Base-by-base conservation (phyloP, 2,113 vertebrate genomes). In the Eurypyga helias region DNA sequence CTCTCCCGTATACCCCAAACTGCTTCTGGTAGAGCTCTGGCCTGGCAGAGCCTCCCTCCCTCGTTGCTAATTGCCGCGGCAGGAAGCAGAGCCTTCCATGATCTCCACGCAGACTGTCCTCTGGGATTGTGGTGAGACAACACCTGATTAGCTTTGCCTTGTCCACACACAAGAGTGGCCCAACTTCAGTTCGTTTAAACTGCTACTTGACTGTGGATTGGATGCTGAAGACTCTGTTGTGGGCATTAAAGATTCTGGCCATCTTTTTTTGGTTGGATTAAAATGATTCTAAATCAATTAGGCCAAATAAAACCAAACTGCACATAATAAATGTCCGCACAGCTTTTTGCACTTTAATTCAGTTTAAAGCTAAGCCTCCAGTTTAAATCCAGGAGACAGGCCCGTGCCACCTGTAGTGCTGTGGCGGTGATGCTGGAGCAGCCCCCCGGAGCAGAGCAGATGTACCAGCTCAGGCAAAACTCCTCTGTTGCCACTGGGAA, bases 81-180 rank as follows among this genome's bases (percentile, higher is more conserved):
- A 87, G 91, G 78, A 94, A 76, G 70, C 81, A 88, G 62, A 85
- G 28, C 36, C 52, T 73, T 55, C 66, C 16, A 5, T 90, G 96
- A 69, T 75, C 66, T 93, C 36, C 0, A 0, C 38, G 84, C 19
- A 16, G 31, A 18, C 43, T 54, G 54, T 64, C 80, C 1, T 0
- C 66, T 90, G 81, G 33, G 20, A 18, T 17, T 65, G 81, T 72
- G 78, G 41, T 67, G 79, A 94, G 93, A 55, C 62, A 66, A 33
- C 79, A 83, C 85, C 82, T 93, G 87, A 93, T 93, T 83, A 90
- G 66, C 58, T 76, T 66, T 88, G 64, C 65, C 77, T 64, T 46
- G 38, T 78, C 83, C 64, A 25, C 64, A 11, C 34, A 31, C 55
- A 26, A 5, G 20, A 48, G 49, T 45, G 43, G 60, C 80, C 82